Evolutionary conservation across 2,113 vertebrate genomes (phyloP).

Genomic region (Antennarius striatus): DNA sequence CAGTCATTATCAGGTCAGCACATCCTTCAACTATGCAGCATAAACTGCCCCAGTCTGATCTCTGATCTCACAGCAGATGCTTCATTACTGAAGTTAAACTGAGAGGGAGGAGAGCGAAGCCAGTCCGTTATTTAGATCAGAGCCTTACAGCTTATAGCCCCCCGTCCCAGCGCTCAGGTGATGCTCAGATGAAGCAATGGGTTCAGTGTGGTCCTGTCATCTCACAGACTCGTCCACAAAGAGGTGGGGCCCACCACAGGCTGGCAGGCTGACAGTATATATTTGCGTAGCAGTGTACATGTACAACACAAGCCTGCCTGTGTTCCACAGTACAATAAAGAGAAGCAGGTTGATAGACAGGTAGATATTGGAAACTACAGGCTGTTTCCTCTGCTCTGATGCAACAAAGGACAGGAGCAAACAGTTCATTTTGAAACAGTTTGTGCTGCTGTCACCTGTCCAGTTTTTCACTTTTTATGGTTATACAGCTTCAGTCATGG

Average conservation of each 20-base stretch:
- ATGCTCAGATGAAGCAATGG: constrained; percentile 67
- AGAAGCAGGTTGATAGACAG: constrained; percentile 29
- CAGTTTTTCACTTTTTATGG: not conserved
- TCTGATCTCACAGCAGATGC: constrained; percentile 14
- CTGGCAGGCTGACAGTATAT: constrained; percentile 29
- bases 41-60: not conserved
- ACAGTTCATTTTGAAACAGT: not conserved
- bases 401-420: constrained; percentile 1
- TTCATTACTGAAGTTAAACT: not conserved
- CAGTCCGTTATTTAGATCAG: constrained; percentile 12
- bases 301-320: constrained; percentile 58
- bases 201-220: constrained; percentile 48
- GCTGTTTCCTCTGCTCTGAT: constrained; percentile 1
- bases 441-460: not conserved
- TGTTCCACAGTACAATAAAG: constrained; percentile 55
- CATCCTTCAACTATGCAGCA: constrained; percentile 16
- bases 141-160: constrained; percentile 2
- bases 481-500: not conserved
- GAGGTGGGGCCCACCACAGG: constrained; percentile 31
- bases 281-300: constrained; percentile 76
- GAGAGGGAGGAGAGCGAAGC: not conserved
- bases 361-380: constrained; percentile 31
- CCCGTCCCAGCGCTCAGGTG: constrained; percentile 31
- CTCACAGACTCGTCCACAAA: constrained; percentile 32
- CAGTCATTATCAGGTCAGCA: constrained; percentile 4